A percentile compares a stretch with the other conserved stretches of the same genome.
phyloP scores from a whole-genome alignment of 1,140 invertebrate genomes.

The Drosophila aff. region DNA sequence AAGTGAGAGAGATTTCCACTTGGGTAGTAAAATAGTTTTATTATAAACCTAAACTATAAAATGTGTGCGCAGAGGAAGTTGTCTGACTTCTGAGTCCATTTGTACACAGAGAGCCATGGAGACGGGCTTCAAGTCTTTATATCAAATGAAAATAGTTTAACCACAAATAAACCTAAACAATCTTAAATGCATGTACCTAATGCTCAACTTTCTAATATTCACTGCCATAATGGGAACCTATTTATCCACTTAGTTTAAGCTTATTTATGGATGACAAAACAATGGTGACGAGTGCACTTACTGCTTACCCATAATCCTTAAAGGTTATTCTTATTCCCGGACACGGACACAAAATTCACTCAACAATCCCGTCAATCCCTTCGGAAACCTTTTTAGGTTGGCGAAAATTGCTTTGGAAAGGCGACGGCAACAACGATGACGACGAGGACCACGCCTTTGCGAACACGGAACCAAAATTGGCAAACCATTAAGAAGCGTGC shows the following conservation, averaged over 20 bases:
- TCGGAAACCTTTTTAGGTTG: conserved; percentile 26
- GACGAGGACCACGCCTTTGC: conserved; percentile 32
- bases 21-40: conserved; percentile 21
- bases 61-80: not conserved
- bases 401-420: conserved; percentile 34
- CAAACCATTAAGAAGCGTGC: conserved; percentile 56
- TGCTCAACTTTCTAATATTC: not conserved
- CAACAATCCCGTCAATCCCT: conserved; percentile 26
- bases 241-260: conserved; percentile 12
- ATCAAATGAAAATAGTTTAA: not conserved
- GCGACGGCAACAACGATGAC: not conserved
- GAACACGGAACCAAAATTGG: conserved; percentile 44
- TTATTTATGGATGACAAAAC: conserved; percentile 9
- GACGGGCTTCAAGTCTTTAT: not conserved
- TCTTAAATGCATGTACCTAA: not conserved
- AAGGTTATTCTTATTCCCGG: conserved; percentile 18
- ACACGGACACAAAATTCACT: conserved; percentile 2
- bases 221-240: too few relatives aligned
- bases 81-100: not conserved
- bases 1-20: conserved; percentile 1
- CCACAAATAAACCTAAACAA: too few relatives aligned
- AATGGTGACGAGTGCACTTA: conserved; percentile 12
- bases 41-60: conserved; percentile 26
- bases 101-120: not conserved
- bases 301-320: conserved; percentile 8